Conservation (phyloP, 2,113 vertebrate species). For the Sander lucioperca region DNA sequence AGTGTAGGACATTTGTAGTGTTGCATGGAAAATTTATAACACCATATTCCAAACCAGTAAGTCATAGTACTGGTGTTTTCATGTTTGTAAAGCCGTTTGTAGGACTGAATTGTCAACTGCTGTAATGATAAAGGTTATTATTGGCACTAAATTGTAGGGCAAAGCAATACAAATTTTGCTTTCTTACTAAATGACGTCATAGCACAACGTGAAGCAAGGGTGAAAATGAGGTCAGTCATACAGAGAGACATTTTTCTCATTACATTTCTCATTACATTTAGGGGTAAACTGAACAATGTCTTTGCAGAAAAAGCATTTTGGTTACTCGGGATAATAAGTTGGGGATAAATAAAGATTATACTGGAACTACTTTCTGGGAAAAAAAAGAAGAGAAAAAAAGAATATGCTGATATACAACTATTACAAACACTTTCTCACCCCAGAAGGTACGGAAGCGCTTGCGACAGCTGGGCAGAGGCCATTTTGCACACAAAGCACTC, state of each 20-base stretch:
- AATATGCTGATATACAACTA: neutral
- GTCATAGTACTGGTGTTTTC: neutral
- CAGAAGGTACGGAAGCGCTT: conserved; percentile 63
- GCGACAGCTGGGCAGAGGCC: conserved; percentile 77
- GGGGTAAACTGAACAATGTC: neutral
- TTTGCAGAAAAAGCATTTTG: neutral
- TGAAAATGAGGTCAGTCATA: neutral
- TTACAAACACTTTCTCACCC: conserved; percentile 63
- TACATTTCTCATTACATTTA: too few relatives aligned
- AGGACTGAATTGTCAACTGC: neutral
- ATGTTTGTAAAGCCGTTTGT: neutral
- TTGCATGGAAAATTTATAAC: neutral
- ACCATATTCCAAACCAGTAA: neutral
- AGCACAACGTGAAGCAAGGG: neutral
- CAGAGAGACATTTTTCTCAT: too few relatives aligned
- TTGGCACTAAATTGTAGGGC: neutral
- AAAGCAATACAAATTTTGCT: neutral
- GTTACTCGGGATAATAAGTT: too few relatives aligned
- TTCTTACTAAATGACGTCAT: neutral
- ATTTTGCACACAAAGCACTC: conserved; percentile 71
- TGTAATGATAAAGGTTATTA: conserved; percentile 17
- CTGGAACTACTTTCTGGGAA: neutral
- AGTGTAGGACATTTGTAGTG: neutral
- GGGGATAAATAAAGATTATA: neutral
- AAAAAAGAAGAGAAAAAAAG: neutral